Conservation (phyloP, 2,113 vertebrate species). For the Microcebus griseorufus region DNA sequence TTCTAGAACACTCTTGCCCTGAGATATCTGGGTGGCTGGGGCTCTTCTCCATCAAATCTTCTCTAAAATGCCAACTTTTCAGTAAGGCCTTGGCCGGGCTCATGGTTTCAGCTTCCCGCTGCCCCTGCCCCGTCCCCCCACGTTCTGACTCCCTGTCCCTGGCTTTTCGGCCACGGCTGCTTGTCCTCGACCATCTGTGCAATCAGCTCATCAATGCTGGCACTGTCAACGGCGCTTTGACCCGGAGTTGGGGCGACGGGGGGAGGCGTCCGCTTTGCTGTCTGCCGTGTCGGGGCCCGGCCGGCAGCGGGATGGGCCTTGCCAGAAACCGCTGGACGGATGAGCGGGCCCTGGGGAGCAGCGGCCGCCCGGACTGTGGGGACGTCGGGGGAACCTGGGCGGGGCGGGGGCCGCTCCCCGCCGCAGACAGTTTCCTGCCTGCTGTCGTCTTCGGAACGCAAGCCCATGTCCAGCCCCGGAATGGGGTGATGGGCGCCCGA, state of each 20-base stretch:
- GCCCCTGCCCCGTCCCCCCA: too few relatives aligned
- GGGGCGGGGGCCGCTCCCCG: neutral
- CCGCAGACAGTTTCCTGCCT: neutral
- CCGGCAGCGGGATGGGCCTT: neutral
- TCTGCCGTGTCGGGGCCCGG: fast-evolving
- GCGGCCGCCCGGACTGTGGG: neutral
- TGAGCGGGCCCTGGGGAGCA: neutral
- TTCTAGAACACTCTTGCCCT: fast-evolving
- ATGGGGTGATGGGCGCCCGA: neutral
- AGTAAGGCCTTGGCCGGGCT: fast-evolving
- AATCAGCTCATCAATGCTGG: fast-evolving
- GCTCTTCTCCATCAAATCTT: fast-evolving
- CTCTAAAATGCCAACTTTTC: neutral
- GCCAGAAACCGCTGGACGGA: neutral
- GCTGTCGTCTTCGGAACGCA: constrained; percentile 36
- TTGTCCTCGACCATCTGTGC: fast-evolving
- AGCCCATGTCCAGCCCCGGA: neutral
- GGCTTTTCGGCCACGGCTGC: fast-evolving
- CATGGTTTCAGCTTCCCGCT: neutral
- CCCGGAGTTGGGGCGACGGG: fast-evolving
- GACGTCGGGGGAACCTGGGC: fast-evolving
- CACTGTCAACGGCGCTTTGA: neutral
- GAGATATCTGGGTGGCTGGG: fast-evolving
- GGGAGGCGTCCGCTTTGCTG: neutral
- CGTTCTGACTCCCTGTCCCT: fast-evolving